These are phyloP conservation scores for Paedocypris micromegethes DNA, from an alignment of 2,797 vertebrate genomes.

Conservation along the genomic window DNA sequence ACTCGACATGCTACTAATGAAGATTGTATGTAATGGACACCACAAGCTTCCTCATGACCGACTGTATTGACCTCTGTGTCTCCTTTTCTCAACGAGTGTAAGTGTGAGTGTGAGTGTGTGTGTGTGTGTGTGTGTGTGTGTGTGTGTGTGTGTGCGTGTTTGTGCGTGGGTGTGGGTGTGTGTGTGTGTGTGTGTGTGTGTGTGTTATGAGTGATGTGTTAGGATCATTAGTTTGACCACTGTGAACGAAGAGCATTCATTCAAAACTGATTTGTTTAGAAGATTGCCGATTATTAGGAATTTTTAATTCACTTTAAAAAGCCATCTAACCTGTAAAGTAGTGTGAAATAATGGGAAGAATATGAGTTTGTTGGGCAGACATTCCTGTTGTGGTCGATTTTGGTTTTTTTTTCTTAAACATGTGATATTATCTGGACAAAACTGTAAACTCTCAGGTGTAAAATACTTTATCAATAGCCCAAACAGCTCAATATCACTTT, in stretches of 20 bases:
- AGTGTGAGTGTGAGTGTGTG: conserved; percentile 32
- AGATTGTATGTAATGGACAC: conserved; percentile 59
- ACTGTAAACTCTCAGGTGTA: conserved; percentile 64
- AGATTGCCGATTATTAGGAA: no score
- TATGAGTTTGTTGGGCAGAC: no score
- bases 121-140: conserved; percentile 33
- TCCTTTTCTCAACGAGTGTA: conserved; percentile 47
- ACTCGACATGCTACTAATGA: conserved; percentile 60
- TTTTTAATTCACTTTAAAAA: no score
- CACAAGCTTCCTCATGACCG: conserved; percentile 39
- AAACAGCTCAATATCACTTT: conserved; percentile 74
- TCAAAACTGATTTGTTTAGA: no score
- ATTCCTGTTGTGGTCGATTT: no score
- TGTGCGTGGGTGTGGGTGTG: conserved; percentile 32
- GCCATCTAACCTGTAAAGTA: no score
- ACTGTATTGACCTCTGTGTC: conserved; percentile 59
- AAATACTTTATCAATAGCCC: conserved; percentile 65
- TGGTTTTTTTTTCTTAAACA: no score
- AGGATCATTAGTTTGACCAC: conserved; percentile 65
- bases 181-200: conserved; percentile 30
- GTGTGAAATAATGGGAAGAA: no score
- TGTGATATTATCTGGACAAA: not conserved
- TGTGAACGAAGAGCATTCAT: conserved; percentile 48
- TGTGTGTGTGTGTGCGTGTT: conserved; percentile 37
- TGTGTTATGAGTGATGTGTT: conserved; percentile 52